These are phyloP conservation scores for Lasioglossum morio DNA, from an alignment of 2,888 invertebrate genomes.

Conservation along the genomic window DNA sequence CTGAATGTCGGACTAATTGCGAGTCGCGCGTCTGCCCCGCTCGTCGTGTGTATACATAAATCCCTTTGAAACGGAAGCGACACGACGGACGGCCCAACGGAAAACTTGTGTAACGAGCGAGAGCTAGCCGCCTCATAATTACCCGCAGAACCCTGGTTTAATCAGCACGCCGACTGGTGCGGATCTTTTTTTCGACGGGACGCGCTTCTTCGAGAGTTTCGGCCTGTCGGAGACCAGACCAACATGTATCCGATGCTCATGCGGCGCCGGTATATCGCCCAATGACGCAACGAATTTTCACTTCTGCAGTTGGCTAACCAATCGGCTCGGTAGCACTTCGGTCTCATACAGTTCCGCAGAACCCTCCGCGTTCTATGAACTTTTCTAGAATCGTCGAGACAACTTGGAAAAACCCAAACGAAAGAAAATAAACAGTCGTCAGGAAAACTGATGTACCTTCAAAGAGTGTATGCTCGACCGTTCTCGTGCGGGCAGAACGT, in stretches of 20 bases:
- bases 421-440: background rate
- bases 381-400: background rate
- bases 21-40: slow-evolving; percentile 43
- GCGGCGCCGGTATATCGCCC: background rate
- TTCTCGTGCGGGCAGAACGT: background rate
- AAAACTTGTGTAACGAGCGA: slow-evolving; percentile 63
- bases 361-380: background rate
- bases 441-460: background rate
- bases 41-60: slow-evolving; percentile 32
- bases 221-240: background rate
- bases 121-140: slow-evolving; percentile 39
- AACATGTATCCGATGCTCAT: background rate
- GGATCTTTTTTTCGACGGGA: background rate
- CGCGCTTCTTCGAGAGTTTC: background rate
- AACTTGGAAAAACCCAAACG: background rate
- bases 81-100: slow-evolving; percentile 39
- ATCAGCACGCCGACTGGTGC: slow-evolving; percentile 37
- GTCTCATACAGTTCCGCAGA: too few relatives aligned
- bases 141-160: slow-evolving; percentile 34
- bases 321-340: background rate
- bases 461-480: background rate
- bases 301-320: background rate
- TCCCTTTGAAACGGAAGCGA: slow-evolving; percentile 68
- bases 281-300: background rate
- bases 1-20: slow-evolving; percentile 74